Evolutionary conservation across 2,113 vertebrate species (phyloP), one percentile per base, ranked within the genome.

Genomic region (Cricetomys ansorgei): DNA sequence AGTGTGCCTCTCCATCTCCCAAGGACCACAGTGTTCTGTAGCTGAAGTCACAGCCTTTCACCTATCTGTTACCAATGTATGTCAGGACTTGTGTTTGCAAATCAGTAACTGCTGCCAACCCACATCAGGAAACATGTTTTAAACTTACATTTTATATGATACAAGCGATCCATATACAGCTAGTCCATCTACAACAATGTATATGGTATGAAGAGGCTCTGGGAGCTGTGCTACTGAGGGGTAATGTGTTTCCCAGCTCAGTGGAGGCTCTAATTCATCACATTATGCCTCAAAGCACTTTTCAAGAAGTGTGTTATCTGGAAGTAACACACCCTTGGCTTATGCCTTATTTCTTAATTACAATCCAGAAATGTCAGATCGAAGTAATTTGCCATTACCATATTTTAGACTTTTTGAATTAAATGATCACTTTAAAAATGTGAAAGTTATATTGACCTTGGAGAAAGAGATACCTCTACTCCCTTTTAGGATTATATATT

Each of bases 341-440:
- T 96, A 84, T 95, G 97, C 97, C 96, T 98, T 97, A 90, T 95
- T 98, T 96, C 83, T 98, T 98, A 98, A 98, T 98, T 98, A 95
- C 90, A 98, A 98, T 95, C 95, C 91, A 69, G 96, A 98, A 94
- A 91, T 55, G 95, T 98, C 97, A 96, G 57, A 97, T 97, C 95
- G 94, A 90, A 96, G 94, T 95, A 98, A 97, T 85, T 97, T 89
- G 77, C 76, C 0, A 29, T 97, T 88, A 94, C 21, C 19, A 88
- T 48, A 48, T 95, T 57, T 31, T 83, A 53, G 93, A 77, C 89
- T 96, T 97, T 94, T 94, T 59, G 25, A 92, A 50, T 94, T 94
- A 92, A 97, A 80, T 3, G 96, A 98, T 31, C 88, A 91, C 92
- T 96, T 85, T 76, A 13, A 91, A 94, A 94, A 86, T 95, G 50